Percentiles rank a stretch among this genome's conserved stretches.
Evolutionary conservation across 1,140 invertebrate genomes (phyloP).

Genomic region (Cydia splendana): DNA sequence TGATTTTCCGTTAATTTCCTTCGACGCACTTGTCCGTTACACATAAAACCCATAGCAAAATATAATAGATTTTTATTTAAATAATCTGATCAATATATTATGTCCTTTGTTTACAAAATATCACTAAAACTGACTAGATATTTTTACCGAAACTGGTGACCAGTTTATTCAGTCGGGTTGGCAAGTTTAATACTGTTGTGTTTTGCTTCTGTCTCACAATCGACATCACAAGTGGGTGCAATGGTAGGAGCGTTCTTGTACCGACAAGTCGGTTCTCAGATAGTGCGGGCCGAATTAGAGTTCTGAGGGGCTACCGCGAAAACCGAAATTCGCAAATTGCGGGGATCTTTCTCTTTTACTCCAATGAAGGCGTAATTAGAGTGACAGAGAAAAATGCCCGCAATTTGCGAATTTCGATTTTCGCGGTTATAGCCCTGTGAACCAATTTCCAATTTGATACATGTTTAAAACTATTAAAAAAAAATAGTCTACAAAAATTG

Average conservation of each 20-base stretch:
- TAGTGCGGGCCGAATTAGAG: slow-evolving; percentile 5
- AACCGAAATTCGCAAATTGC: no score
- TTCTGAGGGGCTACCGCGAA: no score
- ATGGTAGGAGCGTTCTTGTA: slow-evolving; percentile 33
- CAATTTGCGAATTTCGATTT: no score
- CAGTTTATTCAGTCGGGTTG: slow-evolving; percentile 15
- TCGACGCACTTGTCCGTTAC: slow-evolving; percentile 46
- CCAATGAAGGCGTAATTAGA: no score
- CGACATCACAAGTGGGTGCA: slow-evolving; percentile 8
- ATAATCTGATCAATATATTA: slow-evolving; percentile 6
- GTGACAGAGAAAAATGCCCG: no score
- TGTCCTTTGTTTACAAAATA: slow-evolving; percentile 3
- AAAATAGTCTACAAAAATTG: not conserved
- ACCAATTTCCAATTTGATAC: slow-evolving; percentile 4
- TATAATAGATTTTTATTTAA: not conserved
- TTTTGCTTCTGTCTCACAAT: not conserved
- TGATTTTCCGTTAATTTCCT: slow-evolving; percentile 42
- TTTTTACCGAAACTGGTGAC: slow-evolving; percentile 16
- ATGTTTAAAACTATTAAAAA: not conserved
- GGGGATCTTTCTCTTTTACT: no score
- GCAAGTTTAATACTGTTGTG: slow-evolving; percentile 2
- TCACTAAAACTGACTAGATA: slow-evolving; percentile 28
- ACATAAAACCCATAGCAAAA: slow-evolving; percentile 55
- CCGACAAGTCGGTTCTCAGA: slow-evolving; percentile 32
- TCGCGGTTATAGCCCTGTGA: no score